Evolutionary conservation across 2,797 vertebrate genomes (phyloP), one percentile per base, ranked within the genome.

Genomic region (Premnoplex brunnescens): DNA sequence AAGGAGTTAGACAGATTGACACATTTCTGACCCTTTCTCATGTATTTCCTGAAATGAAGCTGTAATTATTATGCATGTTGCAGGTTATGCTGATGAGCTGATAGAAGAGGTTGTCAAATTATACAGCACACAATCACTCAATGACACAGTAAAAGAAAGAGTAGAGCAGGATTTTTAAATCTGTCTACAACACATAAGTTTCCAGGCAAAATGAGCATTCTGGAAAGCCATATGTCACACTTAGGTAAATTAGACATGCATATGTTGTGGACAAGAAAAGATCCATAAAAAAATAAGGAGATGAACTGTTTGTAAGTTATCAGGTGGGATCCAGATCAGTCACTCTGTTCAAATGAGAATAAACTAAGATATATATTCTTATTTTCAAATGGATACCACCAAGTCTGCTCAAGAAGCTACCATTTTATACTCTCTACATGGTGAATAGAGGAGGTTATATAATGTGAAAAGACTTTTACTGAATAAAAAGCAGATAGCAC

Each of bases 11-110:
- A 90, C 56, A 94, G 62, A 86, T 59, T 96, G 91, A 82, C 82
- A 96, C 28, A 80, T 91, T 93, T 84, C 67, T 95, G 87, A 94
- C 91, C 82, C 74, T 56, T 88, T 90, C 83, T 84, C 37, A 60
- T 64, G 66, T 56, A 39, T 92, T 93, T 92, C 52, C 59, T 62
- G n/a, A 85, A 93, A 96, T 63, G 85, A 87, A 93, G 27, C 44
- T 74, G 63, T 88, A 92, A 95, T 97, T 95, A 91, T 91, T 94
- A 93, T 96, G 94, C 94, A 91, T 78, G 89, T 96, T 97, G 89
- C 64, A 91, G 77, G 63, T 95, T 93, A 91, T 82, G 51, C 39
- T 95, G 92, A 97, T 94, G 67, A 96, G 51, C 91, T 96, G 94
- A 95, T 90, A 90, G 80, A 96, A 60, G 85, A 95, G 77, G 88